These are phyloP conservation scores for Erebia epiphron DNA, from an alignment of 2,888 invertebrate species.

Conservation along the genomic window DNA sequence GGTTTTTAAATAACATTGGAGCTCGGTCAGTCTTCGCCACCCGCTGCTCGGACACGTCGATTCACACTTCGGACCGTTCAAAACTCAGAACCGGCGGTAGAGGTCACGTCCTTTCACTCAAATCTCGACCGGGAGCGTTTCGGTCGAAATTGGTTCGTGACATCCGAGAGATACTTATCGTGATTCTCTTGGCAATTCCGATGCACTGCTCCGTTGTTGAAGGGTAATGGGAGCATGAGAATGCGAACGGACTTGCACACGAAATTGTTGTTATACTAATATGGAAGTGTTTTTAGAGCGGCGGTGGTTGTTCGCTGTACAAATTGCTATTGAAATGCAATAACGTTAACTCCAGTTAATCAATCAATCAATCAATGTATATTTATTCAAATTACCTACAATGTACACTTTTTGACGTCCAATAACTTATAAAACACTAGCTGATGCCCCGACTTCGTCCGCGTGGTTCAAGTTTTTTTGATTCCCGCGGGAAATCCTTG, in stretches of 20 bases:
- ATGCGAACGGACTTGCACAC: constrained; percentile 61
- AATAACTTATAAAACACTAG: too few relatives aligned
- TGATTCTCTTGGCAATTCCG: constrained; percentile 80
- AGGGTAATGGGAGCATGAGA: constrained; percentile 79
- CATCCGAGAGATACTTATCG: constrained; percentile 79
- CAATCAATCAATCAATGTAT: too few relatives aligned
- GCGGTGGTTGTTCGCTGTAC: constrained; percentile 30
- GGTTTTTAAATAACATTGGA: constrained; percentile 8
- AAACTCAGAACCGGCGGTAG: constrained; percentile 59
- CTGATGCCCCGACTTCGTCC: too few relatives aligned
- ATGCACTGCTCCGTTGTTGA: constrained; percentile 71
- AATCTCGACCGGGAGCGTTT: constrained; percentile 75
- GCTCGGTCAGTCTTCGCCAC: constrained; percentile 64
- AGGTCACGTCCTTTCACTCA: constrained; percentile 81
- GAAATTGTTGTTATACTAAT: constrained; percentile 74
- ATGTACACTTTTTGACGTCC: too few relatives aligned
- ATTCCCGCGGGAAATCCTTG: too few relatives aligned
- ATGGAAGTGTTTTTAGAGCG: constrained; percentile 63
- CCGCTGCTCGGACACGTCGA: constrained; percentile 75
- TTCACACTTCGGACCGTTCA: constrained; percentile 76
- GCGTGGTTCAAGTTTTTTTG: too few relatives aligned
- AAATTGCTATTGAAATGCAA: constrained; percentile 16
- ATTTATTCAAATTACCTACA: too few relatives aligned
- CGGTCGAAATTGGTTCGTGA: constrained; percentile 79
- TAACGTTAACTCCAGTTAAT: too few relatives aligned